Base-by-base conservation (phyloP, 2,888 invertebrate species). In the Coleophora flavipennella region DNA sequence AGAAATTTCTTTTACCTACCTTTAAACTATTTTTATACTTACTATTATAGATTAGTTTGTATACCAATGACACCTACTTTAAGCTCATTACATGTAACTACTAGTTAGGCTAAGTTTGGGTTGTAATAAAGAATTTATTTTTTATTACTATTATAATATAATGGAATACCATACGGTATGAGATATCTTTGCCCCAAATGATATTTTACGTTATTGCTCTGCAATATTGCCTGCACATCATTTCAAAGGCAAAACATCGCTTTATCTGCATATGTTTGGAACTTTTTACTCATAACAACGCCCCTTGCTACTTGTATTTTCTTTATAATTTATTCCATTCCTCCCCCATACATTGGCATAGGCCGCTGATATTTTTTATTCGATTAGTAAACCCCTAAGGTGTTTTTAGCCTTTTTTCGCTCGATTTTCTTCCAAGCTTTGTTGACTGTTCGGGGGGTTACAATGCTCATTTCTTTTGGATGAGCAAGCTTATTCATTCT, bases 351-450 rank as follows among this genome's bases (percentile, higher is more conserved):
- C 79, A 78, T 78, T 76, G 79, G 77, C 81, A 81, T 83, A 77
- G 81, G 81, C 76, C 83, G 83, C 84, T 84, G 85, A 86, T 86
- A 86, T 86, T 86, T 83, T 86, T 86, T 86, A 86, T 86, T 86
- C 85, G 85, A 86, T 86, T 86, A 86, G 85, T 83, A 85, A 84
- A 81, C 85, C 85, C 85, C 85, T 74, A 79, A 85, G 85, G 85
- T 85, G 85, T 85, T 86, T 85, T 86, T 86, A 85, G 85, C 80
- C 83, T 83, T 85, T 85, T 85, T 84, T 84, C 83, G 84, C 76
- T 81, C 83, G 81, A 84, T 85, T 85, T 85, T 84, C 84, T 83
- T 85, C 80, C 72, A 79, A 79, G 83, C 81, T 80, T 83, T 83
- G 83, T 84, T 83, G 81, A 81, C 81, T 83, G 78, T 76, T 81